A percentile compares a stretch with the other conserved stretches of the same genome.
These are phyloP conservation scores for Ditylenchus weischeri DNA, from an alignment of 2,888 invertebrate species.

Conservation along the genomic window DNA sequence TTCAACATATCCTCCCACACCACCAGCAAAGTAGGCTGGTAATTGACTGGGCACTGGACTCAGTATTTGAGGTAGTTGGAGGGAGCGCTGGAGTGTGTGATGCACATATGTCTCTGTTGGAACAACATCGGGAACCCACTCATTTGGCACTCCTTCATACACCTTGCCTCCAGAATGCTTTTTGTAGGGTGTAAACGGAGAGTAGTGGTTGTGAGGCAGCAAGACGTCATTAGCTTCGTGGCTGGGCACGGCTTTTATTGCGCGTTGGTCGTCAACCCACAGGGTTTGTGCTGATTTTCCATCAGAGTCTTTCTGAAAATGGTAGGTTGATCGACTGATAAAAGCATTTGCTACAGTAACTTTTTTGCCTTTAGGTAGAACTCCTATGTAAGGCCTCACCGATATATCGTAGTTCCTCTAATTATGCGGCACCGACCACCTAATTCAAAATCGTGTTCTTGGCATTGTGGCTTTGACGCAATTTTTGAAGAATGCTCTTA, in stretches of 20 bases:
- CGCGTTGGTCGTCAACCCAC: constrained; percentile 12
- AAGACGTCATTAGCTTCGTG: not conserved
- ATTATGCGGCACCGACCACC: no score
- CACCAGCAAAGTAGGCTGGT: not conserved
- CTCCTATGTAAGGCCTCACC: no score
- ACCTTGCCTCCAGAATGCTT: constrained; percentile 10
- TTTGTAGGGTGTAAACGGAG: not conserved
- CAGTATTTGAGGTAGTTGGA: constrained; percentile 22
- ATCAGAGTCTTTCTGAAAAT: constrained; percentile 2
- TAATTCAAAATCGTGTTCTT: no score
- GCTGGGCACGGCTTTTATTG: not conserved
- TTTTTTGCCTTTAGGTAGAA: no score
- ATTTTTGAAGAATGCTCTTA: no score
- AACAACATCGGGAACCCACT: constrained; percentile 46
- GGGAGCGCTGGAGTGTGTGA: constrained; percentile 36
- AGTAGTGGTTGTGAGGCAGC: not conserved
- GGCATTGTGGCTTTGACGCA: no score
- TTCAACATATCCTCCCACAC: not conserved
- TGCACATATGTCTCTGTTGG: constrained; percentile 34
- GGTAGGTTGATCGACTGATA: not conserved
- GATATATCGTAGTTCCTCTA: no score
- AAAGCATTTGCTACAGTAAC: no score
- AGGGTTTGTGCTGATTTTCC: constrained; percentile 17
- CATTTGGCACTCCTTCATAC: constrained; percentile 30
- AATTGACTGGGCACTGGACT: not conserved